Conservation (phyloP, 2,797 vertebrate genomes). For the Arrhamphus sclerolepis region DNA sequence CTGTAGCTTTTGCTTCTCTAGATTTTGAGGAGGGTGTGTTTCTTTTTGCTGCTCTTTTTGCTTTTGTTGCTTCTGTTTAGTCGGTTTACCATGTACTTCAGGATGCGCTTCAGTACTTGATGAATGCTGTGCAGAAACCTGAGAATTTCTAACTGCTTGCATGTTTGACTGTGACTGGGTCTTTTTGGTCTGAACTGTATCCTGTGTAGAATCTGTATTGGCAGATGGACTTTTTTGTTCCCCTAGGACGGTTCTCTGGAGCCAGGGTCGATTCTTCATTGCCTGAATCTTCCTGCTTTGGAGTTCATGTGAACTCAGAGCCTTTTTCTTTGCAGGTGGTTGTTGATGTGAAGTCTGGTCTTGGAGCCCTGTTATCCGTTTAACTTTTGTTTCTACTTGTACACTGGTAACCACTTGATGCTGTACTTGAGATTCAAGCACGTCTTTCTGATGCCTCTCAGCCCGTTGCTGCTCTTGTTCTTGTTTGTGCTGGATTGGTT, state of each 20-base stretch:
- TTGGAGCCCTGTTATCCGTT: constrained; percentile 24
- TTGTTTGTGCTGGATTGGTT: constrained; percentile 15
- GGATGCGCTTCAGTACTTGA: constrained; percentile 1
- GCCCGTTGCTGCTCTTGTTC: constrained; percentile 4
- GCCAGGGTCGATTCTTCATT: constrained; percentile 79
- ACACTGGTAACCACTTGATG: constrained; percentile 13
- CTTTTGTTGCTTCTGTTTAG: constrained; percentile 11
- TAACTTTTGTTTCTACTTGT: constrained; percentile 34
- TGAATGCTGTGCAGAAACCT: constrained; percentile 32
- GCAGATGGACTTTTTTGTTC: constrained; percentile 23
- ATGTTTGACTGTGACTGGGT: constrained; percentile 22
- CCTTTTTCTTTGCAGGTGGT: constrained; percentile 42
- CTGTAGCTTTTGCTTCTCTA: constrained; percentile 9
- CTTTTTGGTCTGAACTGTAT: constrained; percentile 17
- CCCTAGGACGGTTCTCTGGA: constrained; percentile 61
- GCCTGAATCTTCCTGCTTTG: constrained; percentile 71
- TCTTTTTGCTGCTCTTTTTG: constrained; percentile 25
- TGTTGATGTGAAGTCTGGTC: constrained; percentile 35
- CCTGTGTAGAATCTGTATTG: constrained; percentile 26
- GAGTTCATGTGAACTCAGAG: constrained; percentile 52
- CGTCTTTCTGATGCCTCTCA: constrained; percentile 16
- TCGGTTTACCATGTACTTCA: constrained; percentile 13
- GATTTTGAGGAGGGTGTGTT: constrained; percentile 6
- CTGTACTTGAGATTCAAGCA: constrained; percentile 23
- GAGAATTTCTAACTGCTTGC: constrained; percentile 11